These are phyloP conservation scores for Synchiropus splendidus DNA, from an alignment of 2,113 vertebrate genomes.

Conservation along the genomic window DNA sequence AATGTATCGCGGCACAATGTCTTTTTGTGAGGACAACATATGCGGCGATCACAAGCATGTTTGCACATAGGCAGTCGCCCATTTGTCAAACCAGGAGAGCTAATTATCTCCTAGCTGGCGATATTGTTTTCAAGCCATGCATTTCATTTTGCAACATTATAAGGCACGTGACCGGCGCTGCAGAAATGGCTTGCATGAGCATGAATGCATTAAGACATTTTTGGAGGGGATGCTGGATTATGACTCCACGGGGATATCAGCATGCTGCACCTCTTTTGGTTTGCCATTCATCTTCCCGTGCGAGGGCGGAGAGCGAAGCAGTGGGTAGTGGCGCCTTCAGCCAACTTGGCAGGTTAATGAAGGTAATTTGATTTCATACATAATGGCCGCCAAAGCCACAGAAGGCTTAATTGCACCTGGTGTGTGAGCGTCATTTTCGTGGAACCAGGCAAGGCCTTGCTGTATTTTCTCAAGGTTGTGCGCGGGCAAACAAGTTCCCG, in stretches of 20 bases:
- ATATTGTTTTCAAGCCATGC: slow-evolving; percentile 87
- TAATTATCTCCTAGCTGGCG: slow-evolving; percentile 90
- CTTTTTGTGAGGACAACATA: slow-evolving; percentile 85
- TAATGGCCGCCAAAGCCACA: slow-evolving; percentile 79
- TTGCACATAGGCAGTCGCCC: slow-evolving; percentile 94
- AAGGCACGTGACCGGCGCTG: slow-evolving; percentile 87
- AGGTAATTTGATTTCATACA: slow-evolving; percentile 91
- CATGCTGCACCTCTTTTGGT: slow-evolving; percentile 84
- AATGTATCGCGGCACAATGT: slow-evolving; percentile 68
- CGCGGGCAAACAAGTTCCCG: slow-evolving; percentile 50
- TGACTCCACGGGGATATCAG: slow-evolving; percentile 87
- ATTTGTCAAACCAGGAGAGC: slow-evolving; percentile 94
- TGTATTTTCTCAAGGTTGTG: slow-evolving; percentile 48
- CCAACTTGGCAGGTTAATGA: slow-evolving; percentile 97
- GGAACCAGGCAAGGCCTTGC: slow-evolving; percentile 48
- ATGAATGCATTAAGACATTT: slow-evolving; percentile 99
- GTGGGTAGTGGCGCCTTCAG: slow-evolving; percentile 92
- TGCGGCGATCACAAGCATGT: slow-evolving; percentile 86
- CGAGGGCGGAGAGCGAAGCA: slow-evolving; percentile 65
- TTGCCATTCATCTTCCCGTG: slow-evolving; percentile 75
- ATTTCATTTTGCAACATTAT: slow-evolving; percentile 94
- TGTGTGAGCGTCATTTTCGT: slow-evolving; percentile 72
- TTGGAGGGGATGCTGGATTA: slow-evolving; percentile 89
- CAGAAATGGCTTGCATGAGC: slow-evolving; percentile 85
- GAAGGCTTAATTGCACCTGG: slow-evolving; percentile 74